phyloP scores from a whole-genome alignment of 2,113 vertebrate species.

The Girardinichthys multiradiatus region DNA sequence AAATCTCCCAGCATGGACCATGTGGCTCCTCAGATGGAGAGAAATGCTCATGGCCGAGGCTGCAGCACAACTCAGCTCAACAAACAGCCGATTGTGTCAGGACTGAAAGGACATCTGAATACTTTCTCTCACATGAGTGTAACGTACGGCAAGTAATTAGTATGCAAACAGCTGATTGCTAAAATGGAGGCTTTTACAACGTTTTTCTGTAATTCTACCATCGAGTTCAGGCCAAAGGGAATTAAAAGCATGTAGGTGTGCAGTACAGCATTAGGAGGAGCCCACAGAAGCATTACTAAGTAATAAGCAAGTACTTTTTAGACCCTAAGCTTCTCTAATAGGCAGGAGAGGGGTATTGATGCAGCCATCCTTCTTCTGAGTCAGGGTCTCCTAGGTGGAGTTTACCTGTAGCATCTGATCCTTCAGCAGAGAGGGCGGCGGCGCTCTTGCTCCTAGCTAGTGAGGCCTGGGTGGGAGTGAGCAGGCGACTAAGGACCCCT shows the following conservation, averaged over 20 bases:
- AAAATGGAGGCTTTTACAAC: constrained; percentile 2
- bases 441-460: constrained; percentile 95
- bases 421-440: constrained; percentile 85
- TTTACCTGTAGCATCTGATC: constrained; percentile 90
- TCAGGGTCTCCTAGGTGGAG: constrained; percentile 58
- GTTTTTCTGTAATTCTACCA: constrained; percentile 10
- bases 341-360: constrained; percentile 15
- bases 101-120: constrained; percentile 35
- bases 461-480: constrained; percentile 90
- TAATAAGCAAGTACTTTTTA: constrained; percentile 2
- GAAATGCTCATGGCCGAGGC: constrained; percentile 35
- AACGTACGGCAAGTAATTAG: constrained; percentile 39
- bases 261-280: constrained; percentile 13
- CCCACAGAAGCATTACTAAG: constrained; percentile 19
- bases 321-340: neutral
- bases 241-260: constrained; percentile 22
- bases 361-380: constrained; percentile 39
- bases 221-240: neutral
- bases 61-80: constrained; percentile 36
- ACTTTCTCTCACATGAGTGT: constrained; percentile 37
- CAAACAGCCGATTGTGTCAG: constrained; percentile 53
- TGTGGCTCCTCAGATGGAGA: constrained; percentile 51
- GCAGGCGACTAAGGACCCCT: constrained; percentile 88
- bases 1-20: constrained; percentile 67
- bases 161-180: constrained; percentile 18